These are phyloP conservation scores for Rhabdomys pumilio DNA, from an alignment of 2,797 vertebrate genomes.

Conservation along the genomic window DNA sequence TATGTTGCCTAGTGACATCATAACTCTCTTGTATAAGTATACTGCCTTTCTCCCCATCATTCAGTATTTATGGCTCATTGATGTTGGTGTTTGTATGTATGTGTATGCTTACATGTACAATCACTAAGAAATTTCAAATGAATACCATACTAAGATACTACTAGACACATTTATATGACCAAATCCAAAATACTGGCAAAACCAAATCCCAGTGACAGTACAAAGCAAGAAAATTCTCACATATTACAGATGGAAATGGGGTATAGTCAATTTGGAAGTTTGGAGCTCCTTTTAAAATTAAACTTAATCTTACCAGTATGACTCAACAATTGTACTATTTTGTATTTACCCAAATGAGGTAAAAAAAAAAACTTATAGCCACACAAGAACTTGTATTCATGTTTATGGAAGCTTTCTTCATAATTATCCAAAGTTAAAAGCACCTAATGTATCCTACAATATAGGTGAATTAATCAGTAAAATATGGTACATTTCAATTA, in stretches of 20 bases:
- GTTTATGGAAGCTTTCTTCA: slow-evolving; percentile 10
- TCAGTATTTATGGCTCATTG: background rate
- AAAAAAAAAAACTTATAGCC: background rate
- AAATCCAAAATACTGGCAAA: background rate
- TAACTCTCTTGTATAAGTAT: background rate
- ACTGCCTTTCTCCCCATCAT: background rate
- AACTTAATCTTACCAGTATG: background rate
- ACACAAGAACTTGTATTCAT: background rate
- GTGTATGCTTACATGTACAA: background rate
- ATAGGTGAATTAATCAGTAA: slow-evolving; percentile 35
- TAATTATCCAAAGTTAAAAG: background rate
- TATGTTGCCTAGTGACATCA: background rate
- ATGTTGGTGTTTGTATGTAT: background rate
- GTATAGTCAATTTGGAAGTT: background rate
- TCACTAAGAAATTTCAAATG: background rate
- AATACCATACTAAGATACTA: background rate
- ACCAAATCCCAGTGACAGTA: background rate
- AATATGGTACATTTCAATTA: background rate
- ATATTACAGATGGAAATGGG: background rate
- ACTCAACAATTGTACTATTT: background rate
- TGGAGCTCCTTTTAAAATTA: background rate
- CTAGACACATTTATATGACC: background rate
- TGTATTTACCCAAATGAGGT: slow-evolving; percentile 5
- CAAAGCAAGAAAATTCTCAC: background rate
- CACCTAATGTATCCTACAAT: background rate